Evolutionary conservation across 2,113 vertebrate genomes (phyloP).

Genomic region (Oncorhynchus kisutch): DNA sequence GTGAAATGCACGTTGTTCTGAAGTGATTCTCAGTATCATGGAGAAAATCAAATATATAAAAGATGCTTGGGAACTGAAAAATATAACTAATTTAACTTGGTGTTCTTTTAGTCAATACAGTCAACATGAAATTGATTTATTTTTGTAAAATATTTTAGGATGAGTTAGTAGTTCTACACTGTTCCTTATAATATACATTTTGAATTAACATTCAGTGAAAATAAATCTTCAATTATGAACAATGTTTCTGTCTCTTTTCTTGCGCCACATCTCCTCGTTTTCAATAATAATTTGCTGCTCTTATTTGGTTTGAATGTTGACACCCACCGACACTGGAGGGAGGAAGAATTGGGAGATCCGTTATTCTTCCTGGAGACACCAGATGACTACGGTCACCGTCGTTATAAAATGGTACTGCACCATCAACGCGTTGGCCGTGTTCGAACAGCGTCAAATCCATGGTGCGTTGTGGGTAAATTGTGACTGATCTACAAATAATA

Average conservation of each 20-base stretch:
- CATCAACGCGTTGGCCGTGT: too few relatives aligned
- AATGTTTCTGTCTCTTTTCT: not conserved
- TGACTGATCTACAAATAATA: too few relatives aligned
- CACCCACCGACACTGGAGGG: too few relatives aligned
- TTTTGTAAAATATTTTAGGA: constrained; percentile 54
- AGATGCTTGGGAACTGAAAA: not conserved
- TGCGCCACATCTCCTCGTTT: too few relatives aligned
- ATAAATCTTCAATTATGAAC: constrained; percentile 52
- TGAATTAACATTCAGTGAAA: constrained; percentile 18
- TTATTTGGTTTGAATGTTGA: not conserved
- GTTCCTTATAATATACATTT: constrained; percentile 17
- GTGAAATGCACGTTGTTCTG: not conserved
- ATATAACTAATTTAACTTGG: not conserved
- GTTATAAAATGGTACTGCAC: too few relatives aligned
- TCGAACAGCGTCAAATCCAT: too few relatives aligned
- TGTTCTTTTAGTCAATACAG: constrained; percentile 13
- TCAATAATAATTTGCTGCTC: not conserved
- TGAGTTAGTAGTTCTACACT: constrained; percentile 17
- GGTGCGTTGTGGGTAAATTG: too few relatives aligned
- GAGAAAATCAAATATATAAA: not conserved
- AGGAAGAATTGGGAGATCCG: too few relatives aligned
- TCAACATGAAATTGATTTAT: constrained; percentile 50
- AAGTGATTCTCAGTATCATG: not conserved
- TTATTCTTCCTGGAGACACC: too few relatives aligned
- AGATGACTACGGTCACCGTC: too few relatives aligned